Evolutionary conservation across 2,797 vertebrate genomes (phyloP), one percentile per base, ranked within the genome.

Genomic region (Bucorvus abyssinicus): DNA sequence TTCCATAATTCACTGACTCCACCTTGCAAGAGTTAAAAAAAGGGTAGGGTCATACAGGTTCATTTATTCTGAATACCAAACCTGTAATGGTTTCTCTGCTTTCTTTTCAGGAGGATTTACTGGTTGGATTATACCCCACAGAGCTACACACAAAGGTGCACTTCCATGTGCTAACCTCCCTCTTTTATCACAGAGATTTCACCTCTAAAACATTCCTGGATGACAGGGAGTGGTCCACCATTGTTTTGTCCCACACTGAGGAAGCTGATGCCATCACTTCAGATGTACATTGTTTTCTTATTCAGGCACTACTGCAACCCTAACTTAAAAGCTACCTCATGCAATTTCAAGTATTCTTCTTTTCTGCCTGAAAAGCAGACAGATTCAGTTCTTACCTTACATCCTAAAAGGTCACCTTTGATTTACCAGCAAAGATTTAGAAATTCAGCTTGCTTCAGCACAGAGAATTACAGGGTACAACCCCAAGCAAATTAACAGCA

Each of bases 371-470:
- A 89, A 92, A 93, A 90, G 40, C 20, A 36, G 67, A 57, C 27
- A 71, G 21, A 89, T 79, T 88, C 47, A 91, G 59, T 70, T 88
- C 65, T 71, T 78, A 73, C 34, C 47, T 94, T 69, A 52, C 56
- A 56, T 90, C 40, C 75, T 67, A 52, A 92, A 93, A 95, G 81
- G 81, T 60, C 88, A 96, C 78, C 93, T 96, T 94, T 2, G 8
- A 67, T 94, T 96, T 95, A 29, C 59, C 20, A 34, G 70, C 77
- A 95, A 95, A 94, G 69, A 81, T 38, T 94, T 53, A 77, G 85
- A 96, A 96, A 94, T 95, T 91, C 86, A 95, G 84, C 88, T 95
- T 96, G 84, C 81, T 95, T 97, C 93, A 95, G 93, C 90, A 93
- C n/a, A 84, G 70, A 86, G 93, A 94, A 95, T 96, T 93, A 95